Evolutionary conservation across 2,888 invertebrate genomes (phyloP).

Genomic region (Lasioglossum pauxillum): DNA sequence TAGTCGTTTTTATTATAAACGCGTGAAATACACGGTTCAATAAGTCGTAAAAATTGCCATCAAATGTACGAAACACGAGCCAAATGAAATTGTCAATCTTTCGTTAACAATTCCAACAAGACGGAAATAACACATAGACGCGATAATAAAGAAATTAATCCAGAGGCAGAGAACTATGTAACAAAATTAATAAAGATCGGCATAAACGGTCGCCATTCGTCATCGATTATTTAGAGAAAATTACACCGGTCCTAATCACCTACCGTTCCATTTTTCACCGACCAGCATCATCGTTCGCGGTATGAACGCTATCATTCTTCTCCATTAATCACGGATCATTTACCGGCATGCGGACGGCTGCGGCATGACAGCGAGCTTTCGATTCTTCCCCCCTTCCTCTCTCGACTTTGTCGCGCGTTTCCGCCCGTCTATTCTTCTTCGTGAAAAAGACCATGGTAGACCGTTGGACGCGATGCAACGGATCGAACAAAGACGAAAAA

Average conservation of each 20-base stretch:
- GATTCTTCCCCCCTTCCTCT: neutral
- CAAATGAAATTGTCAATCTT: no score
- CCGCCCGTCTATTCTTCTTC: conserved; percentile 1
- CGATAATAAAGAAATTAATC: neutral
- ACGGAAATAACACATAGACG: no score
- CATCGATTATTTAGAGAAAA: neutral
- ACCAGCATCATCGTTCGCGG: neutral
- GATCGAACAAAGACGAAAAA: neutral
- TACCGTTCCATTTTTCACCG: neutral
- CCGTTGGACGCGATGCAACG: no score
- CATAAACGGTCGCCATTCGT: neutral
- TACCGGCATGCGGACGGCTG: neutral
- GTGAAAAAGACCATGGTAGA: neutral
- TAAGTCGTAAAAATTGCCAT: no score
- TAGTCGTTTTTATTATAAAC: no score
- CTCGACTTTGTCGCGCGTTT: neutral
- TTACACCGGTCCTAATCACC: neutral
- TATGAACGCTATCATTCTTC: neutral
- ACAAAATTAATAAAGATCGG: neutral
- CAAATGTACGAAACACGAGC: no score
- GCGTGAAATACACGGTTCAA: no score
- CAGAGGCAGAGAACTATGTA: neutral
- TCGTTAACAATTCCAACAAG: no score
- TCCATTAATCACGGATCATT: conserved; percentile 11
- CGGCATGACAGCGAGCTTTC: neutral